Evolutionary conservation across 2,888 invertebrate genomes (phyloP).

Genomic region (Limulus polyphemus): DNA sequence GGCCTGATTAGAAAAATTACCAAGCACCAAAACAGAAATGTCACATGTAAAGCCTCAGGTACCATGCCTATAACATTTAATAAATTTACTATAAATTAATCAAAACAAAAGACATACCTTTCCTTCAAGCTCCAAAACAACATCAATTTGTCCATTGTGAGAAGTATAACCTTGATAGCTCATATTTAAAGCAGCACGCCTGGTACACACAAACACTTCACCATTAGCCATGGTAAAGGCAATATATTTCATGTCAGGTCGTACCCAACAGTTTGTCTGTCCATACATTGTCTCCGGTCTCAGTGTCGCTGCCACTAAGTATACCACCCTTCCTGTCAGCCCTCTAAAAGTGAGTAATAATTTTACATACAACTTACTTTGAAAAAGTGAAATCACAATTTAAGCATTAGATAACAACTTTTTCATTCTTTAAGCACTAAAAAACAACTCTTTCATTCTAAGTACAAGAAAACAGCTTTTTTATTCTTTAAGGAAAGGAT

Average conservation of each 20-base stretch:
- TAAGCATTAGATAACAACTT: too few species aligned
- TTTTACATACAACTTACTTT: too few species aligned
- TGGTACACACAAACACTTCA: conserved; percentile 76
- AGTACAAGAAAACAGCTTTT: too few species aligned
- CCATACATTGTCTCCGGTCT: conserved; percentile 99
- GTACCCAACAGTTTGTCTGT: conserved; percentile 97
- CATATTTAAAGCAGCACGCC: conserved; percentile 86
- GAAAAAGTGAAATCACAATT: too few species aligned
- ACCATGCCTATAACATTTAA: neutral
- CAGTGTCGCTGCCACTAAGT: conserved; percentile 90
- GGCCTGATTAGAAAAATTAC: too few species aligned
- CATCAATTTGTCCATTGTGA: conserved; percentile 61
- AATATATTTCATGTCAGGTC: conserved; percentile 86
- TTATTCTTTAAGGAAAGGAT: too few species aligned
- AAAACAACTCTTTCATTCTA: too few species aligned
- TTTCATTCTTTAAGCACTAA: too few species aligned
- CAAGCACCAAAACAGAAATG: too few species aligned
- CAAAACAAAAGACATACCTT: conserved; percentile 28
- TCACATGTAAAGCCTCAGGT: too few species aligned
- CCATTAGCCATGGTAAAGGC: conserved; percentile 59
- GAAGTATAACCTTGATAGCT: conserved; percentile 80
- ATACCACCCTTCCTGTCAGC: conserved; percentile 49
- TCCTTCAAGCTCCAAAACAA: conserved; percentile 44
- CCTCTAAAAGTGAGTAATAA: too few species aligned
- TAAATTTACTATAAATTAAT: too few species aligned